Conservation (phyloP, 2,113 vertebrate species). For the Austrofundulus limnaeus region DNA sequence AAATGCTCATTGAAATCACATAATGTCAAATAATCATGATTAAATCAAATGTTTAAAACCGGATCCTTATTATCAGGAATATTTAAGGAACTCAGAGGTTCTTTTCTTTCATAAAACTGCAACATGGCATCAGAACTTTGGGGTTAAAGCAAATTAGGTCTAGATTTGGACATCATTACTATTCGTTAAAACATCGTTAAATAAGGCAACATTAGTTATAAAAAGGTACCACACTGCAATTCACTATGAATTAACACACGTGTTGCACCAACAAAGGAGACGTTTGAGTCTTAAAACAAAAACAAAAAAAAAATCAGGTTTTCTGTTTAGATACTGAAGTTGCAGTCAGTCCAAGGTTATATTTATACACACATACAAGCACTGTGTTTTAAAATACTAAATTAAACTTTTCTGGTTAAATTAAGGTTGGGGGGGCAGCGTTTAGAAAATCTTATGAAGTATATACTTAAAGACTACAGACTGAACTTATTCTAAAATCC, state of each 20-base stretch:
- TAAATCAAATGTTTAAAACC: neutral
- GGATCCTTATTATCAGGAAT: no score
- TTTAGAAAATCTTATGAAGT: conserved; percentile 77
- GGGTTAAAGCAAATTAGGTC: conserved; percentile 51
- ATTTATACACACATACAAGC: conserved; percentile 56
- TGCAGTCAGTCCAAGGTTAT: conserved; percentile 53
- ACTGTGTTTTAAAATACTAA: conserved; percentile 43
- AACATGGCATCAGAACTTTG: conserved; percentile 42
- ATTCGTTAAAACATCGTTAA: conserved; percentile 63
- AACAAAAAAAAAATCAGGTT: conserved; percentile 46
- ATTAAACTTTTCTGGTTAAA: conserved; percentile 48
- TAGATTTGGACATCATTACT: no score
- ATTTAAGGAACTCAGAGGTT: no score
- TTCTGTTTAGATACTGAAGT: conserved; percentile 63
- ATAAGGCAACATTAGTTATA: no score
- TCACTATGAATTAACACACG: conserved; percentile 67
- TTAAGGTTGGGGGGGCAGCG: conserved; percentile 48
- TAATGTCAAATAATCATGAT: neutral
- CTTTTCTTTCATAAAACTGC: neutral
- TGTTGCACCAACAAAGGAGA: conserved; percentile 52
- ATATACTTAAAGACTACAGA: conserved; percentile 70
- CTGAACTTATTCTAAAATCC: conserved; percentile 54
- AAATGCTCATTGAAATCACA: neutral
- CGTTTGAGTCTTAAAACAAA: conserved; percentile 37
- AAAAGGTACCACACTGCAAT: conserved; percentile 59